These are phyloP conservation scores for Gymnocephalus cernua DNA, from an alignment of 2,113 vertebrate genomes.

Conservation along the genomic window DNA sequence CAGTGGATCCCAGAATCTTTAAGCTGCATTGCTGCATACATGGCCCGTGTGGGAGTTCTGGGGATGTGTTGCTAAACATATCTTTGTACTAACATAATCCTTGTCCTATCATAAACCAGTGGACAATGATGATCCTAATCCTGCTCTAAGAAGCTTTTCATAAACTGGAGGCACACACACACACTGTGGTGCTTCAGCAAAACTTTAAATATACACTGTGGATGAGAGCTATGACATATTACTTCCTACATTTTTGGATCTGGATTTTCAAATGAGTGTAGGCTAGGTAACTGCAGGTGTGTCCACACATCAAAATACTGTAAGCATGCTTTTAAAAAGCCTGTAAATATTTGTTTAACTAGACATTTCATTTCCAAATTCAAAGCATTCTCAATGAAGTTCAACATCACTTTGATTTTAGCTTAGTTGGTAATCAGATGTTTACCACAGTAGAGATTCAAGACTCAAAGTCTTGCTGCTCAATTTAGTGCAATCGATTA, in stretches of 20 bases:
- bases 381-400: neutral
- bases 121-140: conserved; percentile 75
- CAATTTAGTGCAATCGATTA: neutral
- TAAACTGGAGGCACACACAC: conserved; percentile 35
- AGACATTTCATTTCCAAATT: neutral
- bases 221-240: neutral
- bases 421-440: neutral
- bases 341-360: neutral
- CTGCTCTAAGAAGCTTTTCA: conserved; percentile 68
- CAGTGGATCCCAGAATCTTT: neutral
- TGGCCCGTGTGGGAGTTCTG: conserved; percentile 44
- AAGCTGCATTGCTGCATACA: conserved; percentile 17
- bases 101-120: conserved; percentile 63
- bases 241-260: neutral
- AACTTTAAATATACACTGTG: conserved; percentile 13
- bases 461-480: neutral
- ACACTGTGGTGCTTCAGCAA: conserved; percentile 1
- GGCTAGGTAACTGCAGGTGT: conserved; percentile 4
- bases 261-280: conserved; percentile 1
- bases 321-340: neutral
- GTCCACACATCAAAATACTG: neutral
- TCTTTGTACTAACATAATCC: conserved; percentile 69
- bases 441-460: neutral
- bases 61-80: conserved; percentile 69
- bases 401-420: neutral